A percentile compares a stretch with the other conserved stretches of the same genome.
Conservation (phyloP, 2,888 invertebrate genomes). For the Lasioglossum leucozonium region DNA sequence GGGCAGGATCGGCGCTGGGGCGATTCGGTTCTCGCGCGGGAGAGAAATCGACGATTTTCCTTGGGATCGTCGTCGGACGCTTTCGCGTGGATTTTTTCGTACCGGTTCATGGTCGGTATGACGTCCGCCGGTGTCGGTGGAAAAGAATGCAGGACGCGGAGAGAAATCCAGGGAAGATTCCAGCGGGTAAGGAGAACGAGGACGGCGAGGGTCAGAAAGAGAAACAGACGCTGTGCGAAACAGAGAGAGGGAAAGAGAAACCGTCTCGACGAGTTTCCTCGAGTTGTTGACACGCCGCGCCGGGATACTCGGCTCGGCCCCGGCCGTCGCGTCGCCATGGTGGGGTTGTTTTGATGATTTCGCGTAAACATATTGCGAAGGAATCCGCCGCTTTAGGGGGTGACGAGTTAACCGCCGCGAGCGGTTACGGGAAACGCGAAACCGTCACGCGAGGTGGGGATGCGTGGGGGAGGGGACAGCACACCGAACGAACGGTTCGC, state of each 20-base stretch:
- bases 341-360: constrained; percentile 73
- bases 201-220: constrained; percentile 44
- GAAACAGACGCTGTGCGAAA: constrained; percentile 4
- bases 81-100: constrained; percentile 7
- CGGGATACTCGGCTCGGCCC: constrained; percentile 3
- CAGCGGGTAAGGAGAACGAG: constrained; percentile 51
- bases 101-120: constrained; percentile 16
- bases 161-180: constrained; percentile 53
- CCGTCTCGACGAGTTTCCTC: constrained; percentile 42
- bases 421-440: constrained; percentile 37
- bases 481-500: neutral
- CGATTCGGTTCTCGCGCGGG: neutral
- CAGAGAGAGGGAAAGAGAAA: constrained; percentile 34
- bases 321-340: constrained; percentile 27
- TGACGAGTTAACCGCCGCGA: constrained; percentile 53
- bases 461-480: neutral
- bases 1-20: neutral
- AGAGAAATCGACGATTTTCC: neutral
- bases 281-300: constrained; percentile 22
- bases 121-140: constrained; percentile 27
- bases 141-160: constrained; percentile 48
- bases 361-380: constrained; percentile 68
- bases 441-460: constrained; percentile 1
- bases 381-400: constrained; percentile 60
- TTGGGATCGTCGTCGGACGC: neutral